Conservation (phyloP, 2,797 vertebrate genomes). For the Tinamus major region DNA sequence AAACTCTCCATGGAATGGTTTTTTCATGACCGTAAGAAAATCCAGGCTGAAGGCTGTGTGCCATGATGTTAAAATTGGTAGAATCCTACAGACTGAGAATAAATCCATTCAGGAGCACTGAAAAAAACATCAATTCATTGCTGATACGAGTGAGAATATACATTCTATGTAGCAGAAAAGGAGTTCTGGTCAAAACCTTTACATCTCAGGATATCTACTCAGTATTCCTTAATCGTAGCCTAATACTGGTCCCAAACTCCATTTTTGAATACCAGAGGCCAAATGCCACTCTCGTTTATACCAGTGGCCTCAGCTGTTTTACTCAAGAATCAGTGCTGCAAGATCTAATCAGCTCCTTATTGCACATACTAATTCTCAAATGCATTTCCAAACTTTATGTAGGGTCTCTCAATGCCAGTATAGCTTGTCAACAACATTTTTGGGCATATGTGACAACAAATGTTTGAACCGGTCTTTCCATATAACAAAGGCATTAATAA, state of each 20-base stretch:
- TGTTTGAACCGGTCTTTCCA: constrained; percentile 65
- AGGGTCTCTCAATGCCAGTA: constrained; percentile 68
- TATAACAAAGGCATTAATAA: constrained; percentile 21
- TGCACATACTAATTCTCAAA: constrained; percentile 48
- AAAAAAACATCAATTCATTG: not conserved
- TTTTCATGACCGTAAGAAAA: not conserved
- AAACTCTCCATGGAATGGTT: not conserved
- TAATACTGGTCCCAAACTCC: not conserved
- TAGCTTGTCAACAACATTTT: constrained; percentile 72
- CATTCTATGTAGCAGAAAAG: not conserved
- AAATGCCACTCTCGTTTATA: not conserved
- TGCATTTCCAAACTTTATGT: constrained; percentile 64
- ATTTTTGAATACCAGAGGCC: not conserved
- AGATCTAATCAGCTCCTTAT: constrained; percentile 32
- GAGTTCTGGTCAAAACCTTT: not conserved
- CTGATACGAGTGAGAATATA: not conserved
- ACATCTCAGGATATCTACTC: not conserved
- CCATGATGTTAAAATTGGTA: not conserved
- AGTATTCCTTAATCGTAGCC: not conserved
- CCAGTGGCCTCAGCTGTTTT: not conserved
- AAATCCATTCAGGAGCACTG: not conserved
- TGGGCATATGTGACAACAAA: constrained; percentile 68
- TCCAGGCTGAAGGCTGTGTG: not conserved
- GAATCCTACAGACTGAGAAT: not conserved
- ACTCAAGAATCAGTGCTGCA: not conserved